Percentiles rank a stretch among this genome's conserved stretches.
These are phyloP conservation scores for Epirrhoe alternata DNA, from an alignment of 2,888 invertebrate genomes.

Conservation along the genomic window DNA sequence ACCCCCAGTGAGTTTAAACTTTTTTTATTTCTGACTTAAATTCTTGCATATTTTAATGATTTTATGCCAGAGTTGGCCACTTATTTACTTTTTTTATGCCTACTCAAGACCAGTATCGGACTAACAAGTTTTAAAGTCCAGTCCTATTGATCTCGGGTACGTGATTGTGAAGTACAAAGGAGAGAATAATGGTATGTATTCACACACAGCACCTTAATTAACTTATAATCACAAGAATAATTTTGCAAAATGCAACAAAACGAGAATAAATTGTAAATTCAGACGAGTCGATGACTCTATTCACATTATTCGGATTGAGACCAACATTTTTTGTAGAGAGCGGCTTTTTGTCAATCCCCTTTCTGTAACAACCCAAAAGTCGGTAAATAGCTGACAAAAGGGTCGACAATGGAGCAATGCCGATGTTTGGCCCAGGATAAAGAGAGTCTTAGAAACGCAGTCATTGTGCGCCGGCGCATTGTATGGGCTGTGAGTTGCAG, in stretches of 20 bases:
- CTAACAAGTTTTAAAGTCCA: background rate
- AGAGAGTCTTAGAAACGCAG: slow-evolving; percentile 71
- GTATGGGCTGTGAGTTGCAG: slow-evolving; percentile 55
- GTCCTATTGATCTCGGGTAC: background rate
- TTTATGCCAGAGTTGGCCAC: no score
- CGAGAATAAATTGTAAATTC: slow-evolving; percentile 58
- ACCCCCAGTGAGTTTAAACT: no score
- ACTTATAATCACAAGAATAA: slow-evolving; percentile 45
- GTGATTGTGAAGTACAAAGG: background rate
- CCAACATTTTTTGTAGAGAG: slow-evolving; percentile 61
- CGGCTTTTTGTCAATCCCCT: slow-evolving; percentile 64
- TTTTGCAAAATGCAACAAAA: slow-evolving; percentile 46
- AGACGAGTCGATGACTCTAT: slow-evolving; percentile 63
- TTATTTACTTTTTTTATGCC: no score
- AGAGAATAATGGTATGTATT: slow-evolving; percentile 11
- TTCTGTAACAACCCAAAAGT: slow-evolving; percentile 79
- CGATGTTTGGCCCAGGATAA: slow-evolving; percentile 83
- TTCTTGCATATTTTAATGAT: no score
- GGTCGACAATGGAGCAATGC: slow-evolving; percentile 75
- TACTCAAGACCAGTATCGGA: no score
- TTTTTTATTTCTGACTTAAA: no score
- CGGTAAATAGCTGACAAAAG: slow-evolving; percentile 82
- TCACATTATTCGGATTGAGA: slow-evolving; percentile 59
- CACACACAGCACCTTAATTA: slow-evolving; percentile 45
- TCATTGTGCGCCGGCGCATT: slow-evolving; percentile 72